These are phyloP conservation scores for Cephalotes varians DNA, from an alignment of 2,888 invertebrate species.

Conservation along the genomic window DNA sequence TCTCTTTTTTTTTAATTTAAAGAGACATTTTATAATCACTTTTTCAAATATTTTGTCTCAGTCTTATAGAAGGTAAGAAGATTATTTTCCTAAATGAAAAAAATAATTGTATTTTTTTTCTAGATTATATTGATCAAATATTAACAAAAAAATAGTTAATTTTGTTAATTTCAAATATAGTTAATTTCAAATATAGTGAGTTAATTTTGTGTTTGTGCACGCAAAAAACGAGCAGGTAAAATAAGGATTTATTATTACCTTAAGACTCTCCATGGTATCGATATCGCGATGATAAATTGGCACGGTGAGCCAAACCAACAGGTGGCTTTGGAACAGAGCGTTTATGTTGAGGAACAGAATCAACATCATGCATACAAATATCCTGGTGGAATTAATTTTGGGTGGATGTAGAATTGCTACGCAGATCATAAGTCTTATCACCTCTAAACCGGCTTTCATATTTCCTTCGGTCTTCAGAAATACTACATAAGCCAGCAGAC, in stretches of 20 bases:
- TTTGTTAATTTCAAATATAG: too few species aligned
- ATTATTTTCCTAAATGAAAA: too few species aligned
- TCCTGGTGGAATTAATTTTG: slow-evolving; percentile 20
- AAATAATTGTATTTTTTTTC: not conserved
- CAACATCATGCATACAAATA: slow-evolving; percentile 59
- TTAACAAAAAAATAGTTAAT: not conserved
- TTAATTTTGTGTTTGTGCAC: not conserved
- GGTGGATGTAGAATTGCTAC: slow-evolving; percentile 61
- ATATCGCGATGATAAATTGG: slow-evolving; percentile 62
- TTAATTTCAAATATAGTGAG: too few species aligned
- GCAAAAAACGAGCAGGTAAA: not conserved
- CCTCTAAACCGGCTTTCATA: slow-evolving; percentile 55
- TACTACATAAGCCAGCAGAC: slow-evolving; percentile 30
- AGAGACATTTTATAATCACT: not conserved
- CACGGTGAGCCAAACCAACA: slow-evolving; percentile 63
- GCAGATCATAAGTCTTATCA: slow-evolving; percentile 62
- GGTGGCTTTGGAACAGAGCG: slow-evolving; percentile 66
- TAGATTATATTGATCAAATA: not conserved
- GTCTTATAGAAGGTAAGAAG: not conserved
- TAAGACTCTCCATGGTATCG: slow-evolving; percentile 56
- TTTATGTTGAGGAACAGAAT: slow-evolving; percentile 61
- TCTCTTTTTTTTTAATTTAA: not conserved
- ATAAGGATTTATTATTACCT: slow-evolving; percentile 48
- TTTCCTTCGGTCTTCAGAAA: slow-evolving; percentile 51
- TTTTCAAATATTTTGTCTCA: not conserved